Evolutionary conservation across 2,113 vertebrate genomes (phyloP).

Genomic region (Aramus guarauna): DNA sequence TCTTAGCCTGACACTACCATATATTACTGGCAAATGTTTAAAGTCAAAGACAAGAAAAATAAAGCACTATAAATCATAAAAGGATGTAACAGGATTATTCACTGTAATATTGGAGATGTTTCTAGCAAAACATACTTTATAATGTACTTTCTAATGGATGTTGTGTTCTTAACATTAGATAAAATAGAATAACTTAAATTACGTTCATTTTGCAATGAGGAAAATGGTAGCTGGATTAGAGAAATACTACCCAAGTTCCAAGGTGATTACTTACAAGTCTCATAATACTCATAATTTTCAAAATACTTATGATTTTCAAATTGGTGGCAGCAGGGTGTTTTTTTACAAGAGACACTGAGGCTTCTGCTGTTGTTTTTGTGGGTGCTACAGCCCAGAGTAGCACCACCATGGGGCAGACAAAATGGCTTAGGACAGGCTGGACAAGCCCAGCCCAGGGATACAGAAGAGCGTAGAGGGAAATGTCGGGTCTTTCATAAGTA

Average conservation of each 20-base stretch:
- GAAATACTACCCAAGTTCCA: not conserved
- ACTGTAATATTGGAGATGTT: not conserved
- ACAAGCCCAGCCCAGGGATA: not conserved
- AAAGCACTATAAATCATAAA: not conserved
- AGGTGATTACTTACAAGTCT: not conserved
- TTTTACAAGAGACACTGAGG: not conserved
- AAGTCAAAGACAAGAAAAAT: not conserved
- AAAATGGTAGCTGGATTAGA: not conserved
- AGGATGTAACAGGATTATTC: slow-evolving; percentile 18
- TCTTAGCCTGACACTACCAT: not conserved
- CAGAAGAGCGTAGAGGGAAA: not conserved
- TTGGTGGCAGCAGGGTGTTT: not conserved
- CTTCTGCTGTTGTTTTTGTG: not conserved
- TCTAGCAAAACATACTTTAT: slow-evolving; percentile 5
- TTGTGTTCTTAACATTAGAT: slow-evolving; percentile 20
- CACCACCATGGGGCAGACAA: not conserved
- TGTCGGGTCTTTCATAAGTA: not conserved
- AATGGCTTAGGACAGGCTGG: accelerated
- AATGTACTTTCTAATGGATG: slow-evolving; percentile 6
- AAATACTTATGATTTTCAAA: not conserved
- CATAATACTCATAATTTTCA: not conserved
- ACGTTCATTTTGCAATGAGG: not conserved
- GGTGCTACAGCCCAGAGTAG: not conserved
- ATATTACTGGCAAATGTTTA: not conserved
- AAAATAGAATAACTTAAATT: not conserved